Evolutionary conservation across 2,797 vertebrate species (phyloP).

Genomic region (Crypturellus tataupa): DNA sequence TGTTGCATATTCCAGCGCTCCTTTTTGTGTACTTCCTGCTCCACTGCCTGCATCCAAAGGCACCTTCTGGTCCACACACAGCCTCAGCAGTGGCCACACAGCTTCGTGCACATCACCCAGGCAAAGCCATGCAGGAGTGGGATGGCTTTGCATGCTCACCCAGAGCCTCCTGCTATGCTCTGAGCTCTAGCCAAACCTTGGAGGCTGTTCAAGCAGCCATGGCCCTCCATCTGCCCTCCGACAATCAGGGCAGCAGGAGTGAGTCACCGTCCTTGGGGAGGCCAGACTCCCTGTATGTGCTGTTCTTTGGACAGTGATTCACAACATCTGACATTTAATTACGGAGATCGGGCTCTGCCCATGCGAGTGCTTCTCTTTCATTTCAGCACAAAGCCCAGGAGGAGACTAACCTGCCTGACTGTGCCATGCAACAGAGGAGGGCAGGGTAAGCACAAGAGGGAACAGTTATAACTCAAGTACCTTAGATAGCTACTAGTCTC

Average conservation of each 20-base stretch:
- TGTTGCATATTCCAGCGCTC: not conserved
- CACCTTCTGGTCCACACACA: not conserved
- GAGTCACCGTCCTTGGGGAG: constrained; percentile 61
- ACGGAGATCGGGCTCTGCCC: not conserved
- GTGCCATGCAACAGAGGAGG: not conserved
- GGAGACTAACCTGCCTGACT: not conserved
- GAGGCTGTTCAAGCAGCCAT: constrained; percentile 18
- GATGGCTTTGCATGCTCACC: constrained; percentile 31
- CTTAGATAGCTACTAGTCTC: not conserved
- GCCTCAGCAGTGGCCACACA: too few relatives aligned
- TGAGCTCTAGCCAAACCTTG: constrained; percentile 2
- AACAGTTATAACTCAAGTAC: constrained; percentile 28
- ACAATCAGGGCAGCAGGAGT: constrained; percentile 29
- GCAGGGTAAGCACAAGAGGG: not conserved
- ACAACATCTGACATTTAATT: constrained; percentile 56
- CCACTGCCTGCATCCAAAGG: constrained; percentile 1
- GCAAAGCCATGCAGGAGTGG: not conserved
- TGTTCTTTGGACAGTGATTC: constrained; percentile 56
- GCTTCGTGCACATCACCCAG: not conserved
- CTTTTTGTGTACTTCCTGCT: constrained; percentile 21
- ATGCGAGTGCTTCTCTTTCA: not conserved
- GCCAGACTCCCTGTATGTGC: not conserved
- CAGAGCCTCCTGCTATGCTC: constrained; percentile 5
- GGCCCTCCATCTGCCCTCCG: not conserved
- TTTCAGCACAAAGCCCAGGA: constrained; percentile 10